Base-by-base conservation (phyloP, 2,113 vertebrate genomes). In the Ictalurus punctatus region DNA sequence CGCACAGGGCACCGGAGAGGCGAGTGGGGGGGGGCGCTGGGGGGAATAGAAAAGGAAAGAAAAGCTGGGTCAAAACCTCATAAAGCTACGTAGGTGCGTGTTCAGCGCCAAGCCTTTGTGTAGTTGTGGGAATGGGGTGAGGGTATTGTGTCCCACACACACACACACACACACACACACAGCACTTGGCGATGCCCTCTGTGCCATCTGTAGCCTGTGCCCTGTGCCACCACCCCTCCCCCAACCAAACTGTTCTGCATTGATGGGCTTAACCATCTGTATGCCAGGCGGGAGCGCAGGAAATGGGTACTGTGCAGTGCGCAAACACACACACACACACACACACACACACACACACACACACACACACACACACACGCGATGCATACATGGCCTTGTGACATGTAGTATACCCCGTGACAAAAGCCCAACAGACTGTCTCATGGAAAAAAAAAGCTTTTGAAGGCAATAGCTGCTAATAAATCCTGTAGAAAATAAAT, bases 261-360 rank as follows among this genome's bases (percentile, higher is more conserved):
- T 89, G 95, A 94, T 96, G 94, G 94, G 94, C 94, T 96, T 96
- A 96, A 96, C 95, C 95, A 95, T 96, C 95, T 95, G 95, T 94
- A 95, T 96, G 94, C 95, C 94, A 95, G 93, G 93, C 95, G 93
- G 95, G 94, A 93, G 92, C 92, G 94, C 93, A 94, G 95, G 91
- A 92, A 94, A 93, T 89, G 87, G 90, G 79, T 48, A 59, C 86
- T 90, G 87, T 88, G 82, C 86, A 58, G 58, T 88, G 86, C 76
- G 86, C 84, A 90, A 83, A 59, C 84, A 85, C 89, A 89, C 65
- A 84, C 69, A 88, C 59, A 86, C 84, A 78, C 69, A 78, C 73
- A 73, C 73, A 79, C 69, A 86, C 78, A 87, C 27, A 54, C 40
- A 44, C 74, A 89, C 83, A 90, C 86, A 58, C 84, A 85, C 89